Conservation (phyloP, 2,113 vertebrate genomes). For the Misgurnus anguillicaudatus region DNA sequence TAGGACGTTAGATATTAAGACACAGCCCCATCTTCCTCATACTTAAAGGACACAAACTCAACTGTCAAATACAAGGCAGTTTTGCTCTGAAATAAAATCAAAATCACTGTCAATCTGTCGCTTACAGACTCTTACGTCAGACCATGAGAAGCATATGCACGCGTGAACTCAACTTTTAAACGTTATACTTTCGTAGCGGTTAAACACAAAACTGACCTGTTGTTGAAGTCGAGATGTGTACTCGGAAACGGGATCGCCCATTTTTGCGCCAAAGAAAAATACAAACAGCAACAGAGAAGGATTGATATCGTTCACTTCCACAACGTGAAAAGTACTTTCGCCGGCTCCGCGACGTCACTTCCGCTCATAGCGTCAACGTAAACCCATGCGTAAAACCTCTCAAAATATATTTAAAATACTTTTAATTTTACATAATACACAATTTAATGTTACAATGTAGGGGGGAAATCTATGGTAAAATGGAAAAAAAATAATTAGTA, state of each 20-base stretch:
- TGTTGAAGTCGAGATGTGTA: slow-evolving; percentile 75
- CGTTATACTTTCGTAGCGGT: background rate
- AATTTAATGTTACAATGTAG: background rate
- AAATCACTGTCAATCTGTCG: background rate
- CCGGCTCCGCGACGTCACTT: slow-evolving; percentile 15
- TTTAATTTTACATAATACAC: too few relatives aligned
- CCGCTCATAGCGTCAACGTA: background rate
- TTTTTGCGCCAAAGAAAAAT: slow-evolving; percentile 46
- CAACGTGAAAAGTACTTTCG: background rate
- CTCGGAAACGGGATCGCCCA: slow-evolving; percentile 74
- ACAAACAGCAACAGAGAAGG: background rate
- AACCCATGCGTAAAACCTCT: background rate
- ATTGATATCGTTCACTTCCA: background rate
- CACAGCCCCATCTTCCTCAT: background rate
- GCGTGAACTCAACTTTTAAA: slow-evolving; percentile 3
- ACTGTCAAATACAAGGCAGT: too few relatives aligned
- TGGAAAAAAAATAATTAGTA: background rate
- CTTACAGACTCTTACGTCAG: slow-evolving; percentile 29
- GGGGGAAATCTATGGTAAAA: too few relatives aligned
- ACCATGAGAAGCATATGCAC: background rate
- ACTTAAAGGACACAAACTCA: background rate
- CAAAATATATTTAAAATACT: too few relatives aligned
- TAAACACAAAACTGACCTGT: slow-evolving; percentile 75
- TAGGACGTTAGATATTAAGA: background rate
- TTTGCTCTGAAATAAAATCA: background rate